Conservation (phyloP, 1,140 invertebrate species). For the Tachypleus tridentatus region DNA sequence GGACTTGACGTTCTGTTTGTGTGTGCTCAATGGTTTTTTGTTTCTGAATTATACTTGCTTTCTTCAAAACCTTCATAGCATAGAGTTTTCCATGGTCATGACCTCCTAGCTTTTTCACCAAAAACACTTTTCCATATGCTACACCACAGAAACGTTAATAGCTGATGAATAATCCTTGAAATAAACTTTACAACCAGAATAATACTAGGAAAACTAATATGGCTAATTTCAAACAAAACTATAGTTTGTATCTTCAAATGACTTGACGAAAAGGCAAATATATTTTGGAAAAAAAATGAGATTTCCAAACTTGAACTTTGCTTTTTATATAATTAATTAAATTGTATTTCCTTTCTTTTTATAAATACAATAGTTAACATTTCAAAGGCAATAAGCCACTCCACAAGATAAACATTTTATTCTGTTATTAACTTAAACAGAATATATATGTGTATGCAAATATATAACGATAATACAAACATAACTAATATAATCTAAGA, state of each 20-base stretch:
- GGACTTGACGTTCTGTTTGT: slow-evolving; percentile 72
- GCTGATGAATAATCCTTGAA: background rate
- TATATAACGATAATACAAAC: no score
- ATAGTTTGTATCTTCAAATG: background rate
- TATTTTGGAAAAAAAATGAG: background rate
- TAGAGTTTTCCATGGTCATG: slow-evolving; percentile 69
- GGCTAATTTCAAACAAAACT: background rate
- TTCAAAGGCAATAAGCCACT: no score
- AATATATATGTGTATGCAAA: no score
- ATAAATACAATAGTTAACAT: no score
- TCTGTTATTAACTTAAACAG: no score
- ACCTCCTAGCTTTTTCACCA: slow-evolving; percentile 64
- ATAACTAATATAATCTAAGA: no score
- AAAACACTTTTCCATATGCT: slow-evolving; percentile 90
- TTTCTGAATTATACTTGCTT: slow-evolving; percentile 77
- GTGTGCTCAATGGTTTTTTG: slow-evolving; percentile 89
- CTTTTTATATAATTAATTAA: no score
- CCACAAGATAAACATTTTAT: no score
- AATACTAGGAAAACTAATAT: slow-evolving; percentile 1
- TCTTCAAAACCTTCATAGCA: slow-evolving; percentile 90
- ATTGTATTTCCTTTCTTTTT: no score
- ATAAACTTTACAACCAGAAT: background rate
- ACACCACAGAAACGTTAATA: slow-evolving; percentile 38
- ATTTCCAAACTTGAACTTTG: background rate
- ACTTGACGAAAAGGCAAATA: background rate